A percentile compares a stretch with the other conserved stretches of the same genome.
These are phyloP conservation scores for Pollenia amentaria DNA, from an alignment of 2,888 invertebrate species.

Conservation along the genomic window DNA sequence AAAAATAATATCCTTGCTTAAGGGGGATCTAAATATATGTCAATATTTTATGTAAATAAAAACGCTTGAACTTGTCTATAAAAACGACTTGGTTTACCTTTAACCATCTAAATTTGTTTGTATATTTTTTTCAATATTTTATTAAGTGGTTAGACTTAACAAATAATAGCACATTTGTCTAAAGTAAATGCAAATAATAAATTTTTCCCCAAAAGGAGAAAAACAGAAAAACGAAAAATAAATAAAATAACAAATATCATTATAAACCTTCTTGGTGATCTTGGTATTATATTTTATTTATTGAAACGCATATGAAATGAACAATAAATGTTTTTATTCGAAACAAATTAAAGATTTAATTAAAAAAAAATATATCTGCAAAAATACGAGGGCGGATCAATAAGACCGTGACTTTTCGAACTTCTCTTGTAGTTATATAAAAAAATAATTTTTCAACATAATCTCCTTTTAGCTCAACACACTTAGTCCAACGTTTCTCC, in stretches of 20 bases:
- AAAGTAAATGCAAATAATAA: constrained; percentile 51
- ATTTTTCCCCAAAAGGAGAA: constrained; percentile 22
- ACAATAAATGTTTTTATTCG: neutral
- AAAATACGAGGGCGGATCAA: too few relatives aligned
- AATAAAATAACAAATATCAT: constrained; percentile 15
- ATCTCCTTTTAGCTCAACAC: too few relatives aligned
- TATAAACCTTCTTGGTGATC: neutral
- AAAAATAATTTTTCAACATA: too few relatives aligned
- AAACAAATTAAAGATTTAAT: neutral
- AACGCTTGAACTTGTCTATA: neutral
- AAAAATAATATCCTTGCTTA: neutral
- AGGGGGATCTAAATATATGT: neutral
- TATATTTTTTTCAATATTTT: constrained; percentile 1
- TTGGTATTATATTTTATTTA: neutral
- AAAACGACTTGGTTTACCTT: constrained; percentile 5
- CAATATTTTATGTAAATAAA: neutral
- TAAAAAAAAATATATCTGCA: too few relatives aligned
- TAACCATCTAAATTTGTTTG: neutral
- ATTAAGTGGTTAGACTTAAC: constrained; percentile 60
- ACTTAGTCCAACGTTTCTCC: too few relatives aligned
- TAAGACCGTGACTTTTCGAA: too few relatives aligned
- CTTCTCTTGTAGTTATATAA: too few relatives aligned
- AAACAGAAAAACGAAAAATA: neutral
- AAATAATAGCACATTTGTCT: constrained; percentile 62
- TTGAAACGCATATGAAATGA: neutral